phyloP scores from a whole-genome alignment of 1,140 invertebrate genomes.

The Samia ricini region DNA sequence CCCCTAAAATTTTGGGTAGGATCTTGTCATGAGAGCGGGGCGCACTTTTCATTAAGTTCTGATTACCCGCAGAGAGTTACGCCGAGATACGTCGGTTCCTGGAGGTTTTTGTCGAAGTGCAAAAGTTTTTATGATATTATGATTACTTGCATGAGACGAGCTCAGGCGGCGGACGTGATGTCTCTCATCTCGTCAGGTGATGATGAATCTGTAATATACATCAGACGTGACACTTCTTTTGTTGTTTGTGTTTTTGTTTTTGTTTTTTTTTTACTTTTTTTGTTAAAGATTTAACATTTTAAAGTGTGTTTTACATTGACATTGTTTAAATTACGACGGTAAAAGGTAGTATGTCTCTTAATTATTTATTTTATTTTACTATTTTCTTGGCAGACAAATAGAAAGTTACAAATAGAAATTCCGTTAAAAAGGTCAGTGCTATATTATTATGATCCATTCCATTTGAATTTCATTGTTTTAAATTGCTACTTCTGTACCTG shows the following conservation, averaged over 20 bases:
- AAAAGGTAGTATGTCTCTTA: too few relatives aligned
- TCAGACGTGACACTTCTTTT: conserved; percentile 22
- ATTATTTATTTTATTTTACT: too few relatives aligned
- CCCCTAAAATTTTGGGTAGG: conserved; percentile 72
- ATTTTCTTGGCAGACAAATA: too few relatives aligned
- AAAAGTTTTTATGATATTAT: conserved; percentile 75
- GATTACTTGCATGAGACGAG: conserved; percentile 66
- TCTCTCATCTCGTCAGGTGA: conserved; percentile 20
- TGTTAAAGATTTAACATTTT: too few relatives aligned
- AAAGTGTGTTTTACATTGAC: too few relatives aligned
- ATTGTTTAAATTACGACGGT: too few relatives aligned
- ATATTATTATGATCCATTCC: too few relatives aligned
- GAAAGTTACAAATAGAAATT: too few relatives aligned
- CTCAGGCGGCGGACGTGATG: conserved; percentile 36
- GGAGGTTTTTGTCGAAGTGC: conserved; percentile 66
- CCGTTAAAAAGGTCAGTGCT: too few relatives aligned
- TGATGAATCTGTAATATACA: conserved; percentile 3
- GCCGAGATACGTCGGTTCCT: conserved; percentile 40
- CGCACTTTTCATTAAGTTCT: conserved; percentile 75
- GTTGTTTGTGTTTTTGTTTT: background rate
- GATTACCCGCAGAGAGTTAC: conserved; percentile 65
- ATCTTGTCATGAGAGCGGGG: conserved; percentile 49
- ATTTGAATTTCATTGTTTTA: too few relatives aligned
- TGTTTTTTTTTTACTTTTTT: too few relatives aligned
- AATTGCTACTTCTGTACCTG: too few relatives aligned